Conservation (phyloP, 1,140 invertebrate species). For the Brachionus rotundiformis region DNA sequence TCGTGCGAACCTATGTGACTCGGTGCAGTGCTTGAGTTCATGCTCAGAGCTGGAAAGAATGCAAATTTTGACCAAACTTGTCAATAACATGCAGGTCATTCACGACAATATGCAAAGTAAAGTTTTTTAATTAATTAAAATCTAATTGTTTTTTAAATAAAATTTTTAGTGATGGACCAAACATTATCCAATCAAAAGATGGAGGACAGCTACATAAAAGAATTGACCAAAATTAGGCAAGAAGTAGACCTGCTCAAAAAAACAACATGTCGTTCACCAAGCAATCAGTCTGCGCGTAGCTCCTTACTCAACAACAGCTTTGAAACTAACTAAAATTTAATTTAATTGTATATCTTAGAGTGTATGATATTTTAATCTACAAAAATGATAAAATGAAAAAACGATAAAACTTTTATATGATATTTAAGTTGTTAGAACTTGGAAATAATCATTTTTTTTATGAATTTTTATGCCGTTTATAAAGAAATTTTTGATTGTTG, state of each 20-base stretch:
- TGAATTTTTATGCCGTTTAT: neutral
- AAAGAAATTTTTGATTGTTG: neutral
- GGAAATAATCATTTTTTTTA: neutral
- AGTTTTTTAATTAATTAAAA: neutral
- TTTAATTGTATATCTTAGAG: slow-evolving; percentile 14
- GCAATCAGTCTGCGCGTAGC: slow-evolving; percentile 6
- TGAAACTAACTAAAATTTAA: neutral
- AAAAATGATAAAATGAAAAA: neutral
- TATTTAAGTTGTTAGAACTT: slow-evolving; percentile 10
- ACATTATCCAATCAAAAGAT: slow-evolving; percentile 25
- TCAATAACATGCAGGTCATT: slow-evolving; percentile 39
- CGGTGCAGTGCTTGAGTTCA: neutral
- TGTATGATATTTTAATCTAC: neutral
- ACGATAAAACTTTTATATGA: neutral
- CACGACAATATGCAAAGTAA: slow-evolving; percentile 48
- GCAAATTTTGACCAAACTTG: slow-evolving; percentile 38
- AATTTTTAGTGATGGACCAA: slow-evolving; percentile 20
- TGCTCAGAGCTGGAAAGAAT: slow-evolving; percentile 34
- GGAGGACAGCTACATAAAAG: slow-evolving; percentile 33
- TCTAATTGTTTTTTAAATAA: neutral
- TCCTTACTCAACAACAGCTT: slow-evolving; percentile 23
- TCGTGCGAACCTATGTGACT: slow-evolving; percentile 12
- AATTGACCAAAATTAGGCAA: slow-evolving; percentile 24
- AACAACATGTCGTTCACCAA: neutral
- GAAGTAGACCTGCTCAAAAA: slow-evolving; percentile 41